Conservation (phyloP, 2,888 invertebrate species). For the Spilarctia lutea region DNA sequence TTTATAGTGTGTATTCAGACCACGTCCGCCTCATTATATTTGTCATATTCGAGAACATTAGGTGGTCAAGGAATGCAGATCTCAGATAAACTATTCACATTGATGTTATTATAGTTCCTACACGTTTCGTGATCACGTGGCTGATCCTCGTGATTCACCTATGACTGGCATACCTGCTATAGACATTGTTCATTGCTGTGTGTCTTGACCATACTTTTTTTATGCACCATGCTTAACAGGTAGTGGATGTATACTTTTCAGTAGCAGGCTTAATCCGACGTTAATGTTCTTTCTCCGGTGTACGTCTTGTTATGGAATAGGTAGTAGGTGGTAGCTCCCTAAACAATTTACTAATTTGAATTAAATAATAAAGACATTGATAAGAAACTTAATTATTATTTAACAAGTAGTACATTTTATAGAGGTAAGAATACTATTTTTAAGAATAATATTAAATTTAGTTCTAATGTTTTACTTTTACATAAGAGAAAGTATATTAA, state of each 20-base stretch:
- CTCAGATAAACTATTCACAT: constrained; percentile 30
- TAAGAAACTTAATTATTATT: neutral
- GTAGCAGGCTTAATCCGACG: neutral
- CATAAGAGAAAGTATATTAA: too few relatives aligned
- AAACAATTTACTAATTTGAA: neutral
- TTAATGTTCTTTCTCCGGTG: neutral
- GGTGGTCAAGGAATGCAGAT: constrained; percentile 41
- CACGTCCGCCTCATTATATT: constrained; percentile 46
- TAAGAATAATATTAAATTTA: neutral
- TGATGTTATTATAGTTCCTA: constrained; percentile 7
- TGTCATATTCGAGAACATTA: constrained; percentile 41
- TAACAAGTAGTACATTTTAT: neutral
- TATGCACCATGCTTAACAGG: neutral
- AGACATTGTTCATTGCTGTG: neutral
- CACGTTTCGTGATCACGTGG: constrained; percentile 1
- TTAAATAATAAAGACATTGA: neutral
- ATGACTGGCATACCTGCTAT: neutral
- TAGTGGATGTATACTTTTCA: neutral
- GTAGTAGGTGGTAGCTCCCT: neutral
- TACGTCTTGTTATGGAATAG: neutral
- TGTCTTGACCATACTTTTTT: neutral
- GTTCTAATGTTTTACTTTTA: neutral
- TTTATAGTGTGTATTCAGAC: constrained; percentile 41
- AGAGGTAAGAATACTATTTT: neutral
- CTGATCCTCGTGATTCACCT: neutral